A percentile compares a stretch with the other conserved stretches of the same genome.
phyloP scores from a whole-genome alignment of 2,888 invertebrate species.

The Acholoe squamosa region DNA sequence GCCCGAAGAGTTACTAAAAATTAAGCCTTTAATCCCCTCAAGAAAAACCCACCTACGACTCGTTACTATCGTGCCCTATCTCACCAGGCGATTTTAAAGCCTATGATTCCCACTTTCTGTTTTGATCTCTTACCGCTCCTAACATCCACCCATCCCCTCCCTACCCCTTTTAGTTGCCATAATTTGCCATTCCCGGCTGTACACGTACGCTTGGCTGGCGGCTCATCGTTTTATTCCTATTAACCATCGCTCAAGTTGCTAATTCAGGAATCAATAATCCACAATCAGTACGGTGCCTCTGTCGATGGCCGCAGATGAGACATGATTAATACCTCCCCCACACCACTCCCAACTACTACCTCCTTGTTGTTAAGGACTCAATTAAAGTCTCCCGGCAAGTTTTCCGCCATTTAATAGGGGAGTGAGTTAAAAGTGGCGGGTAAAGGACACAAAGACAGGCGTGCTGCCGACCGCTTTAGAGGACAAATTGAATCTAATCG shows the following conservation, averaged over 20 bases:
- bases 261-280: conserved; percentile 36
- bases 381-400: conserved; percentile 6
- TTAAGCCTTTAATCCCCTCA: conserved; percentile 18
- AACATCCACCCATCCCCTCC: not conserved
- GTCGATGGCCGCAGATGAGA: not conserved
- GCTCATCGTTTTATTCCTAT: not conserved
- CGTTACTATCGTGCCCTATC: not conserved
- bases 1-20: not conserved
- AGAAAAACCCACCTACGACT: not conserved
- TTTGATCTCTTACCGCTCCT: conserved; percentile 1
- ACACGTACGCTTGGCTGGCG: not conserved
- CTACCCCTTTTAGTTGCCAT: conserved; percentile 2
- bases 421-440: not conserved
- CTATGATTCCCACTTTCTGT: not conserved
- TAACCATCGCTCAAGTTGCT: conserved; percentile 43
- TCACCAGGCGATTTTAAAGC: not conserved
- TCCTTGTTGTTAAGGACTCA: not conserved
- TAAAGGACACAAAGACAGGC: conserved; percentile 5
- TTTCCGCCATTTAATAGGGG: not conserved
- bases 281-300: not conserved
- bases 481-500: conserved; percentile 4
- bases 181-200: not conserved
- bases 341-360: not conserved
- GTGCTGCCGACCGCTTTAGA: not conserved
- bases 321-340: not conserved